Percentiles rank a stretch among this genome's conserved stretches.
Conservation (phyloP, 2,888 invertebrate genomes). For the Sphecodes monilicornis region DNA sequence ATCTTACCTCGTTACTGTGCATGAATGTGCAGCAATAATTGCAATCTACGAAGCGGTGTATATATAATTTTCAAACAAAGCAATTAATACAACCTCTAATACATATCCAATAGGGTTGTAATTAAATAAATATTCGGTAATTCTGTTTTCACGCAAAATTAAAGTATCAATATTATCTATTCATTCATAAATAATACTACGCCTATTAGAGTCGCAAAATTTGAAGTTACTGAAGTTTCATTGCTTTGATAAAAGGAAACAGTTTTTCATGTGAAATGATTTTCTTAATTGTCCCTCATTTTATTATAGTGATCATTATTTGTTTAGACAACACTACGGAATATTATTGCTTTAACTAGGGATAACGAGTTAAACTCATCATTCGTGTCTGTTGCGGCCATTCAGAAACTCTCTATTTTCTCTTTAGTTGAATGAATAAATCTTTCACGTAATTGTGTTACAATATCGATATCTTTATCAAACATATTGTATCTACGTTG, state of each 20-base stretch:
- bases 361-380: too few relatives aligned
- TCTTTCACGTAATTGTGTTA: too few relatives aligned
- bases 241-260: not conserved
- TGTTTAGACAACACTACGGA: too few relatives aligned
- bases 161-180: not conserved
- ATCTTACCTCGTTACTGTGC: not conserved
- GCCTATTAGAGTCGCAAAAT: not conserved
- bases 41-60: not conserved
- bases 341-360: too few relatives aligned
- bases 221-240: not conserved
- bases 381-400: too few relatives aligned
- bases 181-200: not conserved
- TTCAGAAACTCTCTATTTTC: too few relatives aligned
- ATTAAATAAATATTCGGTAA: slow-evolving; percentile 1
- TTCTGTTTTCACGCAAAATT: not conserved
- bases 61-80: not conserved
- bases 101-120: not conserved
- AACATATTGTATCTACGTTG: too few relatives aligned
- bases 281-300: too few relatives aligned
- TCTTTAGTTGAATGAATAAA: too few relatives aligned
- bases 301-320: not conserved
- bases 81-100: not conserved
- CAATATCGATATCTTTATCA: too few relatives aligned
- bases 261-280: not conserved
- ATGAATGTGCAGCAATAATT: not conserved